Conservation (phyloP, 2,113 vertebrate species). For the Madoqua kirkii region DNA sequence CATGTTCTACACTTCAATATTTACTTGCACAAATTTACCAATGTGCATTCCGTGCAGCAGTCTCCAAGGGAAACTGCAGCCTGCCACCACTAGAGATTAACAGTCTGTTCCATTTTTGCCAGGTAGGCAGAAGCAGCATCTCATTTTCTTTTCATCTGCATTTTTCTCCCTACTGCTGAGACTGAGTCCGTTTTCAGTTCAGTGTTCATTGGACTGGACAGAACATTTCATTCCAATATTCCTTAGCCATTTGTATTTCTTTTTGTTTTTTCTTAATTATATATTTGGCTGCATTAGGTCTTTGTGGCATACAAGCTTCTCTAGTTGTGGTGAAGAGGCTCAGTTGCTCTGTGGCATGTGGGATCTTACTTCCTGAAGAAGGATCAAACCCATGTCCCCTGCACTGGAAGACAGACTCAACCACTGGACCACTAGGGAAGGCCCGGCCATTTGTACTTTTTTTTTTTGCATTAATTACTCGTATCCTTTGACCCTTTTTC, state of each 20-base stretch:
- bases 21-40: neutral
- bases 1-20: neutral
- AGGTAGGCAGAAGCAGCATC: neutral
- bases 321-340: neutral
- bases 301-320: neutral
- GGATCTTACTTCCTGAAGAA: neutral
- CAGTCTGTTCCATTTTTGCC: neutral
- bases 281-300: neutral
- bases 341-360: neutral
- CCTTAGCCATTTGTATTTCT: neutral
- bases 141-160: neutral
- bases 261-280: neutral
- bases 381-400: neutral
- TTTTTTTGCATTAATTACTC: neutral
- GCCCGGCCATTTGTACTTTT: neutral
- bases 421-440: neutral
- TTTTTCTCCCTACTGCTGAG: neutral
- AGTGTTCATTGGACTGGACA: neutral
- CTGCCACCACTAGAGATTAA: neutral
- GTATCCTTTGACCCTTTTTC: neutral
- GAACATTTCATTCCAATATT: neutral
- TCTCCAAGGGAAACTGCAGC: neutral
- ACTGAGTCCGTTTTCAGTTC: neutral
- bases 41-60: rapidly evolving
- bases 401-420: neutral